phyloP scores from a whole-genome alignment of 2,113 vertebrate species.

The Upupa epops region DNA sequence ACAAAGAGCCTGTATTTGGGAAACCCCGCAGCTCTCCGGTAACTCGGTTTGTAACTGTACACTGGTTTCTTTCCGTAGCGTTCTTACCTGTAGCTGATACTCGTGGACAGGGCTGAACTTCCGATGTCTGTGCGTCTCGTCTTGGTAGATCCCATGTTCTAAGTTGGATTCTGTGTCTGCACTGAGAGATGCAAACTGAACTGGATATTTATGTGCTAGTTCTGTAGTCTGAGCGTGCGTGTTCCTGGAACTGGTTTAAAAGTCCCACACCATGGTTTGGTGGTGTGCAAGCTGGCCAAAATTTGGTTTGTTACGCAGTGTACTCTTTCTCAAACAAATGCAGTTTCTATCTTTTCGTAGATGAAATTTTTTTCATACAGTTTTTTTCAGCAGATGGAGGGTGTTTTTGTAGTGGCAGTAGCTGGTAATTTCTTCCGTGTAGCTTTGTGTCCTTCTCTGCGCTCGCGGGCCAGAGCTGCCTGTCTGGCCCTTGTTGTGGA shows the following conservation, averaged over 20 bases:
- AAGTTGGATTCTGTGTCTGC: conserved; percentile 74
- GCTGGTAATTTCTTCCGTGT: conserved; percentile 56
- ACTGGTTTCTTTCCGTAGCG: conserved; percentile 22
- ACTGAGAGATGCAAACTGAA: conserved; percentile 80
- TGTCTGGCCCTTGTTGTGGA: conserved; percentile 18
- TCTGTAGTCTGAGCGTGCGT: conserved; percentile 67
- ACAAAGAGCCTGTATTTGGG: neutral
- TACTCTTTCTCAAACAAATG: conserved; percentile 72
- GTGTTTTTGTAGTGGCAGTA: conserved; percentile 59
- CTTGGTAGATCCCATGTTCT: conserved; percentile 42
- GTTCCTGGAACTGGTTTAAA: conserved; percentile 66
- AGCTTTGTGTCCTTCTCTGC: conserved; percentile 52
- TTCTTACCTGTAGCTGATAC: conserved; percentile 47
- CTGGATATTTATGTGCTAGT: conserved; percentile 75
- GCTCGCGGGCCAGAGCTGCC: neutral
- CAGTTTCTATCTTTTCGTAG: conserved; percentile 79
- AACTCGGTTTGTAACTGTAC: conserved; percentile 25
- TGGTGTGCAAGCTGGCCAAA: conserved; percentile 75
- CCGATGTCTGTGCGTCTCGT: conserved; percentile 40
- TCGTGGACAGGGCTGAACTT: conserved; percentile 63
- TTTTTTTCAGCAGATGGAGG: conserved; percentile 67
- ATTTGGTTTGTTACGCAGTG: conserved; percentile 69
- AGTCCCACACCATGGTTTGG: conserved; percentile 65
- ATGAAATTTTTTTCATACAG: conserved; percentile 60
- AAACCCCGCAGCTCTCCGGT: neutral